Evolutionary conservation across 2,888 invertebrate species (phyloP).

Genomic region (Agrotis ipsilon): DNA sequence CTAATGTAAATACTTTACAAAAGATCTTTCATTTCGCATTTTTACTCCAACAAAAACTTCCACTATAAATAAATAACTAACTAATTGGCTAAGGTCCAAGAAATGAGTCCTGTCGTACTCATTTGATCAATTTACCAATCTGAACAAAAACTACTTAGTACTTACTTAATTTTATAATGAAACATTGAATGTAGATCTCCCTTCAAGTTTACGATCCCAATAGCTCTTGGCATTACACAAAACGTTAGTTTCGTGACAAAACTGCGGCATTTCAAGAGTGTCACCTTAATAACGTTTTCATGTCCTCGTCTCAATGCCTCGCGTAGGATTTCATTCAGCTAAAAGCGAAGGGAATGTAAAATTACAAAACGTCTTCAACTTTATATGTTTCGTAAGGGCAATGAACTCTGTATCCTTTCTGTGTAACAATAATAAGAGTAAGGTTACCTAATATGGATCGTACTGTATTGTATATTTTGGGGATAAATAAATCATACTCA

Average conservation of each 20-base stretch:
- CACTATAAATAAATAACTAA: no score
- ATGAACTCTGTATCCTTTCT: constrained; percentile 61
- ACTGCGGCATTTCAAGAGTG: constrained; percentile 35
- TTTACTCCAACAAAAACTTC: no score
- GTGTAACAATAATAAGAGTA: constrained; percentile 63
- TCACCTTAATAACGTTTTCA: constrained; percentile 66
- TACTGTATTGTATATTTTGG: constrained; percentile 35
- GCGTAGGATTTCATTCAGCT: constrained; percentile 70
- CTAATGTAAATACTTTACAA: not conserved
- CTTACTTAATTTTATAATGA: not conserved
- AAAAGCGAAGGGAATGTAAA: constrained; percentile 69
- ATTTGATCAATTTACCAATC: no score
- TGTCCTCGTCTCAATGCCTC: constrained; percentile 60
- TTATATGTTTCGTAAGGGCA: constrained; percentile 59
- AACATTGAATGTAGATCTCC: not conserved
- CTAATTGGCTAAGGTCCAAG: no score
- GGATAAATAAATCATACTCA: no score
- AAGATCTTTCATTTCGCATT: not conserved
- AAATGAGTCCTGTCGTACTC: no score
- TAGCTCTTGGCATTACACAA: not conserved
- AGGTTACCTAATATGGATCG: constrained; percentile 51
- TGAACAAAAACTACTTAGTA: no score
- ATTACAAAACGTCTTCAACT: constrained; percentile 59
- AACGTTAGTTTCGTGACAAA: constrained; percentile 34
- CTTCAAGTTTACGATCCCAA: not conserved